A percentile compares a stretch with the other conserved stretches of the same genome.
phyloP scores from a whole-genome alignment of 2,888 invertebrate species.

The Stenolophus ochropezus region DNA sequence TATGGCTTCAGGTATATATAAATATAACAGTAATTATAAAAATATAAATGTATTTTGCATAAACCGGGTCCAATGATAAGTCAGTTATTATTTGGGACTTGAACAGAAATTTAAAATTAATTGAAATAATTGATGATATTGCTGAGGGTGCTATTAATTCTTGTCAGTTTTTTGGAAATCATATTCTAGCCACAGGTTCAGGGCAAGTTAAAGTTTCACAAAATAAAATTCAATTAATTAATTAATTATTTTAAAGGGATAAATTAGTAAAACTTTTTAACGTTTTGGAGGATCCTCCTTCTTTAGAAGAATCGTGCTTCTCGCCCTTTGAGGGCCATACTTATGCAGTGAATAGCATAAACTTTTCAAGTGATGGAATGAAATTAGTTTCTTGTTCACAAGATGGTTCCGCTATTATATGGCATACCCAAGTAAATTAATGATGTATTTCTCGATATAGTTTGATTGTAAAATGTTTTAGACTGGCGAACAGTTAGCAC shows the following conservation, averaged over 20 bases:
- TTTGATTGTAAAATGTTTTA: conserved; percentile 65
- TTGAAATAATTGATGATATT: conserved; percentile 74
- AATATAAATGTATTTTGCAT: not conserved
- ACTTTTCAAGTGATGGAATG: conserved; percentile 78
- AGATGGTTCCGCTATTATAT: conserved; percentile 84
- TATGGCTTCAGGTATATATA: conserved; percentile 79
- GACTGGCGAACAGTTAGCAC: conserved; percentile 73
- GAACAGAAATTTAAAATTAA: conserved; percentile 73
- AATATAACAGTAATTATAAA: not conserved
- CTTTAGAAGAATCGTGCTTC: conserved; percentile 72
- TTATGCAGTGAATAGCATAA: conserved; percentile 83
- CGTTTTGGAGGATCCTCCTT: conserved; percentile 70
- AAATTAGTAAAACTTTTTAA: conserved; percentile 74
- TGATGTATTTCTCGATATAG: not conserved
- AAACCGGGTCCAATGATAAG: conserved; percentile 87
- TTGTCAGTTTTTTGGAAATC: conserved; percentile 74
- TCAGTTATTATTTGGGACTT: conserved; percentile 86
- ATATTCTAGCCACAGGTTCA: conserved; percentile 75
- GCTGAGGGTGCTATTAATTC: conserved; percentile 76
- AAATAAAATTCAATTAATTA: too few relatives aligned
- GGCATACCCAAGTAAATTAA: conserved; percentile 80
- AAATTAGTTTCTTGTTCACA: conserved; percentile 81
- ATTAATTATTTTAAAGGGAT: conserved; percentile 72
- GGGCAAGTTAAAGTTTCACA: conserved; percentile 73
- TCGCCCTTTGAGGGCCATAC: conserved; percentile 79